Evolutionary conservation across 1,140 invertebrate species (phyloP), one percentile per base, ranked within the genome.

Genomic region (Euwallacea similis): DNA sequence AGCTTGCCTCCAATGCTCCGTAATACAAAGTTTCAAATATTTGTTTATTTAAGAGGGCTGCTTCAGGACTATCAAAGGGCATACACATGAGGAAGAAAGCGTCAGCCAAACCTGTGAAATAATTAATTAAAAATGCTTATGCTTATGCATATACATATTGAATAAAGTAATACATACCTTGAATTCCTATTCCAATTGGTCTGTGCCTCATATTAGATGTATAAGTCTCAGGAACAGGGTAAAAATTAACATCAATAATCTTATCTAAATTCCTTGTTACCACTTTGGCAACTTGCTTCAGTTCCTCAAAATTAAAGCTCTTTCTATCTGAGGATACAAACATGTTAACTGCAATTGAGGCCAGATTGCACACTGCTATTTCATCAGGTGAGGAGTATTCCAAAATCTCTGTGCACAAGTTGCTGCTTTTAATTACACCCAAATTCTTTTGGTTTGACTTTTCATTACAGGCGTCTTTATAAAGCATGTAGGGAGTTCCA

Each of bases 21-120:
- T 93, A 98, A 82, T 99, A 99, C 67, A 99, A 90, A 0, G 97
- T 99, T 85, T 99, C 98, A 84, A 99, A 99, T 71, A 99, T 98
- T 80, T 98, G 90, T 74, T 91, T 91, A 83, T 99, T 99, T 2
- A 99, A 82, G 74, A 91, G 84, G 69, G 89, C 85, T 0, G 98
- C 96, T 80, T 96, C 88, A 60, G 90, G 85, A 79, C 91, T 93
- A 75, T 95, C 93, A 82, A 98, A 99, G 47, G 98, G 94, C 83
- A 89, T 91, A 56, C 95, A 86, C 95, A 99, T 95, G 21, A 98
- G 82, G 66, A 98, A 91, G 82, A 99, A 98, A 15, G 96, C 89
- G 86, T 99, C 98, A 9, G 98, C 98, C 15, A 99, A 84, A 10
- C 75, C 77, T 71, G 21, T 42, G 6, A 61, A 61, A 2, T 2